Evolutionary conservation across 2,797 vertebrate species (phyloP).

Genomic region (Aratinga solstitialis): DNA sequence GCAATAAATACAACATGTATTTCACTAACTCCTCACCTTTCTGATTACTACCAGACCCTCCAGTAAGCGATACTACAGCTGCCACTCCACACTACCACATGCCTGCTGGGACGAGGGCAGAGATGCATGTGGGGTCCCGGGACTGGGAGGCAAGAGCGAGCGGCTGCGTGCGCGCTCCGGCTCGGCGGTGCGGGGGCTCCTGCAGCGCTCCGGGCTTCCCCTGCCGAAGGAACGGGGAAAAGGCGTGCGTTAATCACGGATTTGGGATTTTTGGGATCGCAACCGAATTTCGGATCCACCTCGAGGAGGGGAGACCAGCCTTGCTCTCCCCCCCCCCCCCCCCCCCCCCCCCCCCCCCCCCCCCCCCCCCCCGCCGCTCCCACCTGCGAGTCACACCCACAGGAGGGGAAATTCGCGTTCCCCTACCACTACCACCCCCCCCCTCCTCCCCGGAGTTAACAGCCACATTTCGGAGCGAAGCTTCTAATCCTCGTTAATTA

Average conservation of each 20-base stretch:
- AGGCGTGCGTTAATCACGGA: fast-evolving
- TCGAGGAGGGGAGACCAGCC: not conserved
- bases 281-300: not conserved
- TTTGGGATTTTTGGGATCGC: fast-evolving
- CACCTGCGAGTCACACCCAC: not conserved
- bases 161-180: not conserved
- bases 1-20: slow-evolving; percentile 39
- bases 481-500: not conserved
- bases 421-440: not conserved
- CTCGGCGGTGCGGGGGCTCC: not conserved
- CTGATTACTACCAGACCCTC: slow-evolving; percentile 37
- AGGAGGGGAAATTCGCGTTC: not conserved
- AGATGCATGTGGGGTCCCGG: not conserved
- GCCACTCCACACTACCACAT: not conserved
- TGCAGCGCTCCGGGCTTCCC: not conserved
- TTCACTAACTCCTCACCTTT: slow-evolving; percentile 48
- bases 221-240: not conserved
- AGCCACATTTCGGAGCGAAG: not conserved
- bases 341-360: too few species aligned
- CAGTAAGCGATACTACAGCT: not conserved
- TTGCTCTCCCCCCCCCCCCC: too few species aligned
- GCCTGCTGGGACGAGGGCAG: not conserved
- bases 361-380: not conserved
- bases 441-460: not conserved
- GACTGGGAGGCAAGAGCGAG: not conserved